Conservation (phyloP, 2,113 vertebrate genomes). For the Eulemur rufifrons region DNA sequence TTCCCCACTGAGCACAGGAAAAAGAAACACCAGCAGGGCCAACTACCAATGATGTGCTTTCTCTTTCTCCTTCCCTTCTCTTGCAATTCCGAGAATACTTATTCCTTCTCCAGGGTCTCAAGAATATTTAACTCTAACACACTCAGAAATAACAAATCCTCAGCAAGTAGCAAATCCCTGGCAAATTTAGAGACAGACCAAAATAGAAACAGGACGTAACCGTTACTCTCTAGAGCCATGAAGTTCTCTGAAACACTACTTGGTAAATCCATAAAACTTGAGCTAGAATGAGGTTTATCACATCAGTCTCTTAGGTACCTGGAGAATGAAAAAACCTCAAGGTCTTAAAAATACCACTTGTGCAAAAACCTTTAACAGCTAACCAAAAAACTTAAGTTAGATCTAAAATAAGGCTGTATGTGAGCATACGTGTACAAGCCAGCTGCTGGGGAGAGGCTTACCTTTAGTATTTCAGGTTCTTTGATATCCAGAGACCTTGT, state of each 20-base stretch:
- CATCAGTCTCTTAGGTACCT: neutral
- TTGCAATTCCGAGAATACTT: neutral
- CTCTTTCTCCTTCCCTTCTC: neutral
- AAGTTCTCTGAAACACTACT: neutral
- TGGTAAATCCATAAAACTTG: neutral
- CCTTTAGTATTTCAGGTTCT: constrained; percentile 95
- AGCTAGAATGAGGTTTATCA: neutral
- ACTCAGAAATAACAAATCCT: neutral
- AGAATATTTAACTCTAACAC: neutral
- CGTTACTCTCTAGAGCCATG: neutral
- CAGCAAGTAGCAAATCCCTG: neutral
- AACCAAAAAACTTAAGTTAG: neutral
- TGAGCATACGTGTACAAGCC: neutral
- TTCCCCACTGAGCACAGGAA: neutral
- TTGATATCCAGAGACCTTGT: constrained; percentile 90
- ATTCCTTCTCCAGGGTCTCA: neutral
- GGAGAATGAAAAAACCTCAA: neutral
- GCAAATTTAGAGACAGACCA: neutral
- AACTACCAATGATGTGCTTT: neutral
- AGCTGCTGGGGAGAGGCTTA: neutral
- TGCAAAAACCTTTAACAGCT: neutral
- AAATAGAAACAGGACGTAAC: neutral
- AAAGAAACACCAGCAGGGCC: neutral
- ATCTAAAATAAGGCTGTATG: neutral
- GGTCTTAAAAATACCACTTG: neutral